Evolutionary conservation across 1,140 invertebrate genomes (phyloP).

Genomic region (Asbolus verrucosus): DNA sequence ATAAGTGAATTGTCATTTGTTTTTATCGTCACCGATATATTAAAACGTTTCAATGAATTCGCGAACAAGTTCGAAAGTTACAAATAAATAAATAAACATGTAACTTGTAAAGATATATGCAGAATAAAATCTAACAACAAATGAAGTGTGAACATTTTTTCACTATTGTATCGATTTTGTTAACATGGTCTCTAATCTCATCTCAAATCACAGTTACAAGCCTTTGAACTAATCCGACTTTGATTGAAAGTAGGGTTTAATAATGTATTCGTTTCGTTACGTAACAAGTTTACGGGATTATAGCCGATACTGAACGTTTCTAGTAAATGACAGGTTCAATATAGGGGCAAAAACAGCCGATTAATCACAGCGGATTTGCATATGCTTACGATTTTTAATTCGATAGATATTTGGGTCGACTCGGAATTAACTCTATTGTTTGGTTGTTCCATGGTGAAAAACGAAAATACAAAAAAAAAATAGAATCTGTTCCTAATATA

Average conservation of each 20-base stretch:
- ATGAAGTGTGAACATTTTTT: neutral
- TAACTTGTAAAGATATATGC: too few relatives aligned
- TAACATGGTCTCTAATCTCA: neutral
- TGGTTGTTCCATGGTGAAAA: neutral
- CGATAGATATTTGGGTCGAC: neutral
- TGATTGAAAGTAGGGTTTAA: constrained; percentile 31
- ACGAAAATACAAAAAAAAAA: too few relatives aligned
- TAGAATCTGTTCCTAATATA: too few relatives aligned
- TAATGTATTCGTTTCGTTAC: neutral
- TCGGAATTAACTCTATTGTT: neutral
- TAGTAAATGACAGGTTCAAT: neutral
- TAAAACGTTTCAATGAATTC: constrained; percentile 2
- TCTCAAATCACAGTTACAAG: neutral
- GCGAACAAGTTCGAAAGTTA: neutral
- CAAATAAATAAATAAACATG: too few relatives aligned
- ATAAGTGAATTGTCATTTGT: constrained; percentile 53
- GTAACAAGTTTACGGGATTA: constrained; percentile 26
- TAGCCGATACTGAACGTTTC: neutral
- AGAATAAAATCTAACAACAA: too few relatives aligned
- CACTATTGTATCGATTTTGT: neutral
- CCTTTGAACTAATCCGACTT: constrained; percentile 32
- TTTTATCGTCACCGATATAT: constrained; percentile 46
- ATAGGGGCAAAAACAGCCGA: neutral
- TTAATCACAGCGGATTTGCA: constrained; percentile 3
- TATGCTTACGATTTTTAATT: neutral